Evolutionary conservation across 2,888 invertebrate genomes (phyloP), one percentile per base, ranked within the genome.

Genomic region (Idaea aversata): DNA sequence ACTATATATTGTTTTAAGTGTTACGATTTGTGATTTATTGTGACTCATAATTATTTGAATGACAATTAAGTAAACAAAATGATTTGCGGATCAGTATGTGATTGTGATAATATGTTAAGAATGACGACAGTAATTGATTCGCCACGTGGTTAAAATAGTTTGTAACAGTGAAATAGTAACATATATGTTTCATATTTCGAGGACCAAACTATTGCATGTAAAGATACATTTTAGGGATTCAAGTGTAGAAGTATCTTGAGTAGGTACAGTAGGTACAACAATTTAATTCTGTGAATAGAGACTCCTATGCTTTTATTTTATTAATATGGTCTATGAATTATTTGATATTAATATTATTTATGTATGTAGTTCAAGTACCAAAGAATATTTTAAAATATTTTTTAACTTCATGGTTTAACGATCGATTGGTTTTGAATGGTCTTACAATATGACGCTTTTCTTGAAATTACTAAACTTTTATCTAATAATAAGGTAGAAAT

Each of bases 381-480:
- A 36, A 36, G 36, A 36, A 36, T 36, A 36, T 36, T 36, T 25
- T 25, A 25, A 25, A 25, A 25, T 25, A 25, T 25, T 25, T 25
- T 36, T 36, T 36, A 36, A 36, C 36, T 36, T 36, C 36, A 36
- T 36, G 36, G 25, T 59, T 69, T 61, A 61, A 62, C 35, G 59
- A 68, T 68, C 65, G 73, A 72, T 67, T 71, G 71, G 73, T 73
- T 72, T 75, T 75, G 73, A 67, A 74, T 72, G 77, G 76, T 75
- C 72, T 75, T 78, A 83, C 79, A 36, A 36, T 36, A 36, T 36
- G 36, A 36, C 76, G 88, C 88, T 90, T 88, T 77, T 80, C 80
- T 81, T 83, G 75, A 80, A 77, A 83, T 78, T 81, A 86, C 84
- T 85, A 82, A 86, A 78, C 80, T 82, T 80, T 76, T 75, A 70